Evolutionary conservation across 1,140 invertebrate species (phyloP).

Genomic region (Micrasema longulum): DNA sequence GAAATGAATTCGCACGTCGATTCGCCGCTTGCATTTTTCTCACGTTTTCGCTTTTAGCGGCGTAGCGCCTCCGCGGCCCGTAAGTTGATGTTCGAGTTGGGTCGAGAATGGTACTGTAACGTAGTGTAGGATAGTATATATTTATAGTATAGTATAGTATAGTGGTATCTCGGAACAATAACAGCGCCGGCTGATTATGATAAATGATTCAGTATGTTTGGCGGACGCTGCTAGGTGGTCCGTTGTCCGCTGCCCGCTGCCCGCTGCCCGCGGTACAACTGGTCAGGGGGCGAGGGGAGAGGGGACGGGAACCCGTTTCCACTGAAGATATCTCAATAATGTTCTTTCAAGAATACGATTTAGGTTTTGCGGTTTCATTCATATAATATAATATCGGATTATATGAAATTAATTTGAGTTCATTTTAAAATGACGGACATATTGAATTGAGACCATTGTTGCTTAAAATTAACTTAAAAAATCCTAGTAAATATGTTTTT

Average conservation of each 20-base stretch:
- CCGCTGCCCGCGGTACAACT: not conserved
- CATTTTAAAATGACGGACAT: too few species aligned
- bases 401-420: too few species aligned
- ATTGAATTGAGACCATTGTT: too few species aligned
- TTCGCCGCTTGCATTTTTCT: too few species aligned
- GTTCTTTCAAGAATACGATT: constrained; percentile 1
- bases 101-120: not conserved
- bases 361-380: not conserved
- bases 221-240: constrained; percentile 36
- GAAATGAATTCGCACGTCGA: too few species aligned
- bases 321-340: constrained; percentile 22
- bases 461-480: too few species aligned
- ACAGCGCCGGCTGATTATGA: constrained; percentile 33
- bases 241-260: not conserved
- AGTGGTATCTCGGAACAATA: constrained; percentile 17
- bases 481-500: too few species aligned
- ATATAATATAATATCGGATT: too few species aligned
- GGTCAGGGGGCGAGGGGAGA: constrained; percentile 14
- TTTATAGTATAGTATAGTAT: not conserved
- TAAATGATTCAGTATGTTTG: constrained; percentile 31
- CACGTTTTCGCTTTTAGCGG: too few species aligned
- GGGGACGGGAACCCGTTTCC: constrained; percentile 1
- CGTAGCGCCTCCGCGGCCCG: too few species aligned
- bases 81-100: not conserved
- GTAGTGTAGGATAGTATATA: not conserved